Base-by-base conservation (phyloP, 2,888 invertebrate species). In the Diadromus collaris region DNA sequence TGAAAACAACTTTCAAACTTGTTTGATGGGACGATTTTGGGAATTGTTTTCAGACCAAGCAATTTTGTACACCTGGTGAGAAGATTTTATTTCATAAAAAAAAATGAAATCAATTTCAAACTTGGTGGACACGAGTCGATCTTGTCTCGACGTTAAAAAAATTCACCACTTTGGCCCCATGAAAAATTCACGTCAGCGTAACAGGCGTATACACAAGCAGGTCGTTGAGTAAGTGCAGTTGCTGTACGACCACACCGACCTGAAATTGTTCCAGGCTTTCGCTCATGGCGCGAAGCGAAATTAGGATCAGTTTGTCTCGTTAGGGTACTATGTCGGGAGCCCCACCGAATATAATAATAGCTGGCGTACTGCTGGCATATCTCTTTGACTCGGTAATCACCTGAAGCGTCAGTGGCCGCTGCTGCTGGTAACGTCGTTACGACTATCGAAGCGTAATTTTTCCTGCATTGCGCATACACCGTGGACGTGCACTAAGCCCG, bases 241-340 rank as follows among this genome's bases (percentile, higher is more conserved):
- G 27, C 29, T 27, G 16, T 56, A 56, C 29, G 56, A n/a, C 24
- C 24, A 56, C 27, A 56, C 27, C 27, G 7, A 7, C 29, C 56
- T 16, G 56, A 27, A 56, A 27, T 3, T 27, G 34, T 60, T 32
- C 7, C 60, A 32, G 19, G 10, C 10, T 60, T 19, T 60, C 60
- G 34, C 61, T 24, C 27, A 3, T 6, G n/a, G 27, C 38, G n/a
- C 32, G 51, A 51, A 27, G 41, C 24, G 10, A 71, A 61, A 83
- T 83, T 83, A 83, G 81, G 75, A 82, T 68, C 79, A 85, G 83
- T 83, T 85, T 85, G 85, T 82, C 83, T 85, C 84, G 84, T 85
- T 84, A 83, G 56, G 56, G 56, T 29, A 27, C 29, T n/a, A 16
- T 13, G 41, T 5, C 29, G 27, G 41, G 19, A 13, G 27, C 38